A percentile compares a stretch with the other conserved stretches of the same genome.
Evolutionary conservation across 2,888 invertebrate species (phyloP).

Genomic region (Drosophila anceps): DNA sequence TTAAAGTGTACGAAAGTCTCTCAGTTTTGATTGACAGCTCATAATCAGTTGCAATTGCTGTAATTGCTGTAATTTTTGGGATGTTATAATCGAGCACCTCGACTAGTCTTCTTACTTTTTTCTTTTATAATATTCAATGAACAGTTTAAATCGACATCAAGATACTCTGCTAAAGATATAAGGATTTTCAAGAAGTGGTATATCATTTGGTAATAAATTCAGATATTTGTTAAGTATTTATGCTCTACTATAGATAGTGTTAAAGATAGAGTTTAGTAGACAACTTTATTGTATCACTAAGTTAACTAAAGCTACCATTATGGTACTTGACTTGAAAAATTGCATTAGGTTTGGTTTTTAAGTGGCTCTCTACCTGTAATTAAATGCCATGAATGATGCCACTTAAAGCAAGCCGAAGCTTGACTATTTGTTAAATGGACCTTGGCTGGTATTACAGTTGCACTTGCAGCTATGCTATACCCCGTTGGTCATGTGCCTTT

Average conservation of each 20-base stretch:
- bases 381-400: neutral
- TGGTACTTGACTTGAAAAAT: neutral
- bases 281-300: neutral
- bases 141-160: neutral
- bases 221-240: neutral
- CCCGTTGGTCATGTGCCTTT: slow-evolving; percentile 14
- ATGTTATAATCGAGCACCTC: too few relatives aligned
- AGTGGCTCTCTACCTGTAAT: neutral
- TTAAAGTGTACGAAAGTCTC: neutral
- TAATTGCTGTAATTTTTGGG: neutral
- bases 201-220: neutral
- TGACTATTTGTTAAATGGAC: slow-evolving; percentile 56
- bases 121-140: neutral
- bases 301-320: neutral
- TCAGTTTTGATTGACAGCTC: slow-evolving; percentile 6
- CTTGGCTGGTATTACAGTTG: slow-evolving; percentile 41
- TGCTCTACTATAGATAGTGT: neutral
- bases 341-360: neutral
- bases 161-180: slow-evolving; percentile 4
- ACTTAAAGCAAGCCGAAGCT: slow-evolving; percentile 21
- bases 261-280: neutral
- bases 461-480: slow-evolving; percentile 17
- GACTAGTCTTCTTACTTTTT: neutral
- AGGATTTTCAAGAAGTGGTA: neutral
- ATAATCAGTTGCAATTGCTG: slow-evolving; percentile 2